phyloP scores from a whole-genome alignment of 2,113 vertebrate species.

The Lota lota region DNA sequence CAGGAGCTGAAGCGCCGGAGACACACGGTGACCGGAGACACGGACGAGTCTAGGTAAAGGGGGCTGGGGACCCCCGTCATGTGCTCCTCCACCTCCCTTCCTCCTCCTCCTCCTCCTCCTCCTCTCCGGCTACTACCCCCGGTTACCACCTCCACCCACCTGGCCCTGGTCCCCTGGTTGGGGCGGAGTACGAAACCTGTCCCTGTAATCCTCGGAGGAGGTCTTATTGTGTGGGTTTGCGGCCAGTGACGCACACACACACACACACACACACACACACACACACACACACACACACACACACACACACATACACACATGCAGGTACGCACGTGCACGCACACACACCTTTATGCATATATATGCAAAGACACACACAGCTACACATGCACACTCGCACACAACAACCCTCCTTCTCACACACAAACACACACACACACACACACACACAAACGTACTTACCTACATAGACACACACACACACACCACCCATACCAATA shows the following conservation, averaged over 20 bases:
- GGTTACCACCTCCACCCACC: too few species aligned
- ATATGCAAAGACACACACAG: too few species aligned
- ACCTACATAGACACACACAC: not conserved
- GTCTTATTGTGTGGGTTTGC: not conserved
- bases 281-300: not conserved
- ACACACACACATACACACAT: not conserved
- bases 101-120: too few species aligned
- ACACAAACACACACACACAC: not conserved
- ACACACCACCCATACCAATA: too few species aligned
- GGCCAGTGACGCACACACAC: not conserved
- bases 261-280: not conserved
- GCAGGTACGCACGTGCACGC: not conserved
- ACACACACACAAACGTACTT: conserved; percentile 1
- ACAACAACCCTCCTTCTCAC: too few species aligned
- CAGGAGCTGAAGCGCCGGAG: conserved; percentile 72
- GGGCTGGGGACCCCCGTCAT: not conserved
- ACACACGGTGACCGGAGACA: conserved; percentile 72
- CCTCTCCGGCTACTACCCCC: too few species aligned
- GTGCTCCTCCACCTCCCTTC: too few species aligned
- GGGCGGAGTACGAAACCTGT: too few species aligned
- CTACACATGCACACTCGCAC: too few species aligned
- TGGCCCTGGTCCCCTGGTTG: too few species aligned
- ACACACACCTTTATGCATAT: too few species aligned
- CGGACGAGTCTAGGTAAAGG: conserved; percentile 65
- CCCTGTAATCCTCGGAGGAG: too few species aligned